Base-by-base conservation (phyloP, 2,888 invertebrate species). In the Clitarchus hookeri region DNA sequence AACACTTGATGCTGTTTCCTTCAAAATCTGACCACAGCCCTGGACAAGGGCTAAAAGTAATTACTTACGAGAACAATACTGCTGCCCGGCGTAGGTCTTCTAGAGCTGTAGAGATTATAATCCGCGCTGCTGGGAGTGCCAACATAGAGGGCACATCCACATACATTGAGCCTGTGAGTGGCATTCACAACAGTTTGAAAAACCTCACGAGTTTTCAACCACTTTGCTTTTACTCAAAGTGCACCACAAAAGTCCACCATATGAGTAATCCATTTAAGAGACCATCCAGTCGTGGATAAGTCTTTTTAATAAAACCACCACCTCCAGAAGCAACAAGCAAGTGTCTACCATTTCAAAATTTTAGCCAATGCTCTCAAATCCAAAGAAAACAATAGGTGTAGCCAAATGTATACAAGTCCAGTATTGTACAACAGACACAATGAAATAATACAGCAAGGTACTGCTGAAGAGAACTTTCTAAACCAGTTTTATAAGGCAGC, bases 41-140 rank as follows among this genome's bases (percentile, higher is more conserved):
- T 36, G 1, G 36, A 36, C 36, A 36, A 36, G 36, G 36, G 2
- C 36, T 36, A 36, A 1, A 48, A 48, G 8, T 48, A 65, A 65
- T n/a, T 65, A 87, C 92, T 92, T 91, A 93, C 93, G 93, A 92
- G 91, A 92, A 93, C 89, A 92, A 91, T 87, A 92, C 90, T 87
- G 93, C 90, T 26, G 92, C 92, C 88, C 91, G 92, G 88, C 92
- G 91, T 85, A 93, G 89, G 89, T 92, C 92, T 85, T 91, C 91
- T 88, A 93, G 90, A 65, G 93, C 93, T 44, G 92, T 92, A 26
- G 93, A 92, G 86, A 93, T 91, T 88, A 93, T 92, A 87, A 92
- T 91, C 86, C 92, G 91, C 27, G 92, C 91, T 54, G 92, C 91
- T 78, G 93, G 93, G 85, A 92, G 90, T 79, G 91, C 91, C 86